These are phyloP conservation scores for Caranx ignobilis DNA, from an alignment of 2,113 vertebrate species.

Conservation along the genomic window DNA sequence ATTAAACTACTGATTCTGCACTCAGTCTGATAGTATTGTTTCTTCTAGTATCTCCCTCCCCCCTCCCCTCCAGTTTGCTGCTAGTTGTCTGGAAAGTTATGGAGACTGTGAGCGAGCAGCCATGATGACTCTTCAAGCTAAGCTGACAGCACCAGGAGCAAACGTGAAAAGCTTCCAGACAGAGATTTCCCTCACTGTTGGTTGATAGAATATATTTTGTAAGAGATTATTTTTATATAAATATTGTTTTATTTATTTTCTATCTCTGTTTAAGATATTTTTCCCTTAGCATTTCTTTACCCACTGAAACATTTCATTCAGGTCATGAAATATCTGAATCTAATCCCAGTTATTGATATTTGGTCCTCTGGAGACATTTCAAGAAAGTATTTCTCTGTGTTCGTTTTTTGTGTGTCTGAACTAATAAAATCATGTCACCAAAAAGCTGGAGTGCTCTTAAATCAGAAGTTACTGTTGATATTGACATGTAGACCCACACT, in stretches of 20 bases:
- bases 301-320: too few species aligned
- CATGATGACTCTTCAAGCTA: conserved; percentile 56
- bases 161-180: conserved; percentile 77
- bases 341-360: too few species aligned
- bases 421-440: conserved; percentile 9
- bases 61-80: conserved; percentile 86
- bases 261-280: conserved; percentile 77
- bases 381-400: too few species aligned
- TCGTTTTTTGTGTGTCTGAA: conserved; percentile 4
- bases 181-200: conserved; percentile 83
- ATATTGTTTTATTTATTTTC: conserved; percentile 93
- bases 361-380: too few species aligned
- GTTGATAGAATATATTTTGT: conserved; percentile 95
- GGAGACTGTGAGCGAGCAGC: conserved; percentile 74
- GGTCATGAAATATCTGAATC: too few species aligned
- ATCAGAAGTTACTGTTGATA: conserved; percentile 3
- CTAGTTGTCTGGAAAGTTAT: conserved; percentile 89
- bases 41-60: conserved; percentile 66
- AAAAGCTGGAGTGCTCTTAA: conserved; percentile 18
- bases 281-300: conserved; percentile 39
- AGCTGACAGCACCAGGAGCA: conserved; percentile 68
- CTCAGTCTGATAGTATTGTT: conserved; percentile 78
- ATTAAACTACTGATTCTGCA: conserved; percentile 77
- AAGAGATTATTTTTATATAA: conserved; percentile 99
- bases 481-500: conserved; percentile 26